Conservation (phyloP, 2,888 invertebrate genomes). For the Andrena trimmerana region DNA sequence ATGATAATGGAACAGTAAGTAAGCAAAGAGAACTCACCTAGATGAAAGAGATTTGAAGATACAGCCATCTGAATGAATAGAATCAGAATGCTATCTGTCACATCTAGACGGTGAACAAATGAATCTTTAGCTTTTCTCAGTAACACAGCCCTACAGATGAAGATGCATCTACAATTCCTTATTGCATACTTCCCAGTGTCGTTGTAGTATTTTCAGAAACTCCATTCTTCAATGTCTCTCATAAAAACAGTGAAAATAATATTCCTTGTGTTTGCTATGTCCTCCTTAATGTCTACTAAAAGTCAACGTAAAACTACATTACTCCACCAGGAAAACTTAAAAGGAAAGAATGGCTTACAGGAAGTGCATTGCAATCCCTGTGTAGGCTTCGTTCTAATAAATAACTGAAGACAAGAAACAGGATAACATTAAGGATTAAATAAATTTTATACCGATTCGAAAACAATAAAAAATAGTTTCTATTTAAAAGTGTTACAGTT, state of each 20-base stretch:
- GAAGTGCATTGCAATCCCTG: background rate
- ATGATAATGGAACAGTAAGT: no score
- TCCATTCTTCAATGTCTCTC: constrained; percentile 2
- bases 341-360: background rate
- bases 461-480: no score
- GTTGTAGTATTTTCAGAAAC: background rate
- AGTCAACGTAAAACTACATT: background rate
- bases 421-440: background rate
- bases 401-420: no score
- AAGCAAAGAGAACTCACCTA: background rate
- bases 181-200: constrained; percentile 7
- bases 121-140: constrained; percentile 18
- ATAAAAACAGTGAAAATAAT: constrained; percentile 16
- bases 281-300: background rate
- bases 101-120: constrained; percentile 18
- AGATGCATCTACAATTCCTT: constrained; percentile 10
- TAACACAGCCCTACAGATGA: background rate
- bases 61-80: no score
- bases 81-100: constrained; percentile 13
- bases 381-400: background rate
- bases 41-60: no score
- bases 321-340: background rate
- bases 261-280: background rate
- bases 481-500: no score
- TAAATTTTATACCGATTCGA: background rate